Evolutionary conservation across 2,888 invertebrate species (phyloP).

Genomic region (Cheiracanthium punctorium): DNA sequence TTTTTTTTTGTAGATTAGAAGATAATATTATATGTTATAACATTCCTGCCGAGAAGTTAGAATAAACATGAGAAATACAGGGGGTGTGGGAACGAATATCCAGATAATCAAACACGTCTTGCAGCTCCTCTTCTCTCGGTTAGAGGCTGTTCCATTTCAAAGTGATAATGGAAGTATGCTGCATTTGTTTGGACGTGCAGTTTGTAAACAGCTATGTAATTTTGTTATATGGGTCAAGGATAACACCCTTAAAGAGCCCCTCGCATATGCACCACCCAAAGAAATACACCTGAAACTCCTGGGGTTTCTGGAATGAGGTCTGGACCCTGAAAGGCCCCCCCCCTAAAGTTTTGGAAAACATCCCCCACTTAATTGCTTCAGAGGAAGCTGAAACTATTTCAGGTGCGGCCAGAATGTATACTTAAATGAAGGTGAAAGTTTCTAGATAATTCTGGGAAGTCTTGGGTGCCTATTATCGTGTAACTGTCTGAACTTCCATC

Average conservation of each 20-base stretch:
- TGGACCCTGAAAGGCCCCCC: background rate
- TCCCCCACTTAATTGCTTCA: background rate
- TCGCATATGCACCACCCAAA: too few relatives aligned
- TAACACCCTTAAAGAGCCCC: background rate
- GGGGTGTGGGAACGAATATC: too few relatives aligned
- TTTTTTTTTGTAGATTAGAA: too few relatives aligned
- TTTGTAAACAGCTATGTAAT: background rate
- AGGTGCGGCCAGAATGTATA: background rate
- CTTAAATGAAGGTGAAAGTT: background rate
- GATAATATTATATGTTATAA: too few relatives aligned
- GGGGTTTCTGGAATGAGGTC: background rate
- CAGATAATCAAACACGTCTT: too few relatives aligned
- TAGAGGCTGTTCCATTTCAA: too few relatives aligned
- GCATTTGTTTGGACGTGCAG: background rate
- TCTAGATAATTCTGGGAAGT: background rate
- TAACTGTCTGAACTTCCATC: background rate
- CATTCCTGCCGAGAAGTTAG: too few relatives aligned
- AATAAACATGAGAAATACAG: too few relatives aligned
- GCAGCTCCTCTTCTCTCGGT: too few relatives aligned
- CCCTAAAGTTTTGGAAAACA: background rate
- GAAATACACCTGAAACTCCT: too few relatives aligned
- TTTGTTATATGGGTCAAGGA: background rate
- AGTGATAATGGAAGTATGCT: too few relatives aligned
- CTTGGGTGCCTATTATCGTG: background rate
- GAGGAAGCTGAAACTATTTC: background rate